phyloP scores from a whole-genome alignment of 2,113 vertebrate genomes.

The Felis chaus region DNA sequence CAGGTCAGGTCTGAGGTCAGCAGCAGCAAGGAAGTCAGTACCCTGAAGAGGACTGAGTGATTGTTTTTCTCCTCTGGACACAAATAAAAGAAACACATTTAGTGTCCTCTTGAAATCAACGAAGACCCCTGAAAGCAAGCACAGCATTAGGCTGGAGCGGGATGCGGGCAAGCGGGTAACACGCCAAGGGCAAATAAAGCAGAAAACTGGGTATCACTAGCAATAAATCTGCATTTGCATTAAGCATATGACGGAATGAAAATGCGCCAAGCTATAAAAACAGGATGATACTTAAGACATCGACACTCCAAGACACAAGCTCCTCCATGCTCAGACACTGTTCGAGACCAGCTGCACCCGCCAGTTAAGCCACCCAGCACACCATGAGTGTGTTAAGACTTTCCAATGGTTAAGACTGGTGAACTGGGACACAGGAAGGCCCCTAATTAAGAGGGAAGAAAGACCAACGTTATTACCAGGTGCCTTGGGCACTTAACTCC shows the following conservation, averaged over 20 bases:
- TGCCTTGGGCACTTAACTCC: neutral
- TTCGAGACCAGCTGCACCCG: neutral
- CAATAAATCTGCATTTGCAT: conserved; percentile 29
- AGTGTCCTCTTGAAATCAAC: conserved; percentile 32
- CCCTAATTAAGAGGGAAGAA: neutral
- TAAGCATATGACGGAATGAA: conserved; percentile 37
- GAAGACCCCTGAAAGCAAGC: conserved; percentile 42
- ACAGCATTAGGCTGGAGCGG: conserved; percentile 19
- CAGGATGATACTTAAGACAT: neutral
- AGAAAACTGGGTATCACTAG: neutral
- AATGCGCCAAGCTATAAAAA: conserved; percentile 9
- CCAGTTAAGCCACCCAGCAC: neutral
- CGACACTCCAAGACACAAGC: neutral
- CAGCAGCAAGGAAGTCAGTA: neutral
- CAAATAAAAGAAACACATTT: fast-evolving
- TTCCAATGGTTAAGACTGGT: neutral
- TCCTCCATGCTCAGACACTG: neutral
- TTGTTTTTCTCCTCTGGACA: neutral
- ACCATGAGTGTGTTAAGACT: neutral
- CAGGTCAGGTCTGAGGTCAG: neutral
- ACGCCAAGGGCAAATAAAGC: conserved; percentile 63
- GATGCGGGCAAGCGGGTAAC: neutral
- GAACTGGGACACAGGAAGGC: neutral
- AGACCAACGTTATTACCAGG: neutral
- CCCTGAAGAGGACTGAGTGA: neutral